Base-by-base conservation (phyloP, 2,113 vertebrate genomes). In the Cynopterus brachyotis region DNA sequence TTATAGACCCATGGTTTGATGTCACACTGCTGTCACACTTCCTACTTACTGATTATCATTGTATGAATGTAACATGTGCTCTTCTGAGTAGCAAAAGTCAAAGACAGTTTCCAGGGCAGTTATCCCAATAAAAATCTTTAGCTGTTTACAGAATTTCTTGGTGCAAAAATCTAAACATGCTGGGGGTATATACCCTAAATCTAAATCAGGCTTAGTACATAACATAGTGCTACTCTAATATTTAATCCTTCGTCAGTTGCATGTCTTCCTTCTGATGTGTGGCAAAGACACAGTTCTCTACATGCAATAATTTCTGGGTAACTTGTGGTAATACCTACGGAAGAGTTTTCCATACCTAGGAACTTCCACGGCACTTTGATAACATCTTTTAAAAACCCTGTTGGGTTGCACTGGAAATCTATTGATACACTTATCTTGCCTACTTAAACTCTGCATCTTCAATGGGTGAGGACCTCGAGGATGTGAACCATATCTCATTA, bases 101-200 rank as follows among this genome's bases (percentile, higher is more conserved):
- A 90, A 42, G 10, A 37, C 6, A 45, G 32, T 37, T 53, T 83
- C 83, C 69, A 92, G 35, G 55, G 60, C 62, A 79, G 3, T 72
- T 70, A 75, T 57, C 24, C n/a, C 26, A 86, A 37, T 35, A 85
- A 88, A 96, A 70, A 95, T 78, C 30, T 73, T 91, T 13, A 55
- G 35, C 30, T 86, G 32, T 72, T 75, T 70, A 70, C 11, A 78
- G 60, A 92, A 62, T 57, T 75, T 93, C 32, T 75, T 73, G 57
- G 11, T 62, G 20, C 7, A 76, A 47, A 76, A 72, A 70, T 70
- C 57, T 79, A 81, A 53, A 84, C 35, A 50, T 37, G 47, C 26
- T 60, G 7, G n/a, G 24, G 53, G 0, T 57, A 4, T 16, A 59
- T 40, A 59, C 59, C 10, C 64, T n/a, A 80, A 75, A 67, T 45